Base-by-base conservation (phyloP, 1,140 invertebrate genomes). In the Phthorimaea operculella region DNA sequence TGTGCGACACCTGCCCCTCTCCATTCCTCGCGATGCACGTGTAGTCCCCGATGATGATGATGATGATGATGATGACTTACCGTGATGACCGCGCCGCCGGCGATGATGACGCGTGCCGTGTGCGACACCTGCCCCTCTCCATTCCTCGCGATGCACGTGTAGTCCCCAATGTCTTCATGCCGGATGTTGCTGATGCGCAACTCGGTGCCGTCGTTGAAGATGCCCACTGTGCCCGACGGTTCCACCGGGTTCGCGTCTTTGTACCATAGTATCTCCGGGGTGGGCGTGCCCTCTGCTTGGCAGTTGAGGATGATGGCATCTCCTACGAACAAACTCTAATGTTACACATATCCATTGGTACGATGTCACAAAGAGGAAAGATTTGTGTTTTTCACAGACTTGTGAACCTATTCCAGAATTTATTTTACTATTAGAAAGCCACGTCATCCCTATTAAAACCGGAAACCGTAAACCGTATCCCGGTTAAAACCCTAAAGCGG, bases 221-320 rank as follows among this genome's bases (percentile, higher is more conserved):
- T 94, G 66, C 92, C 92, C 76, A 95, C 90, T 45, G 93, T 95
- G 42, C 90, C 88, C 47, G 93, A 94, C 33, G 93, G 92, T 79
- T 96, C 93, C 60, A 97, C 93, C 36, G 94, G 93, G 83, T 92
- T 94, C 58, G 92, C 93, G 86, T 96, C 94, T 87, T 96, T 95
- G 85, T 94, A 95, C 93, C 95, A 97, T 49, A 96, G 87, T 67
- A 96, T 96, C 87, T 96, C 94, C 21, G 95, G 95, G 52, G 92
- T 92, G 51, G 95, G 95, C 34, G 94, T 97, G 59, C 96, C 96
- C 83, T 95, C 94, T 14, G 96, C 96, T 86, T 97, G 93, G 87
- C 96, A 98, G 86, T 96, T 96, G 66, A 98, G 90, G 76, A 96
- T 95, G 75, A 98, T 95, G 59, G 93, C 94, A 87, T 98, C 96